Percentiles rank a stretch among this genome's conserved stretches.
Conservation (phyloP, 2,113 vertebrate species). For the Shinisaurus crocodilurus region DNA sequence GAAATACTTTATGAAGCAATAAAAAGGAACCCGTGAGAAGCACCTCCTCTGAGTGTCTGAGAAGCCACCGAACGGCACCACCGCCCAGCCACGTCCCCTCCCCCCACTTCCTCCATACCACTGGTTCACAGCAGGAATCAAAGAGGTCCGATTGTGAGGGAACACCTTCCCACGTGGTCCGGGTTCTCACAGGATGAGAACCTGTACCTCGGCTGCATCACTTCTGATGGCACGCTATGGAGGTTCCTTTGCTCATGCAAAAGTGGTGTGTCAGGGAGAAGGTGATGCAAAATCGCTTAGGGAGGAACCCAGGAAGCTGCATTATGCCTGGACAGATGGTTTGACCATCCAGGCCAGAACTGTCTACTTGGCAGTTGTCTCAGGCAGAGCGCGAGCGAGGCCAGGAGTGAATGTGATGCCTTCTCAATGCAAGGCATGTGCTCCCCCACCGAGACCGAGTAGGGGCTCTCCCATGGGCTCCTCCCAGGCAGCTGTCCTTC, state of each 20-base stretch:
- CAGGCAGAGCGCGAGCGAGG: too few species aligned
- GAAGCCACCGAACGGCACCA: background rate
- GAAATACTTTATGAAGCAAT: background rate
- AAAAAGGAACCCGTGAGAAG: background rate
- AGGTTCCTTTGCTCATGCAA: too few species aligned
- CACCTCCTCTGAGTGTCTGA: background rate
- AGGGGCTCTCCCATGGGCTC: too few species aligned
- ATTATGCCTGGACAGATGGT: background rate
- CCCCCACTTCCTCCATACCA: background rate
- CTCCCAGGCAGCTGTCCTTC: background rate
- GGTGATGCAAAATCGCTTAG: background rate
- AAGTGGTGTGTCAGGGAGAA: background rate
- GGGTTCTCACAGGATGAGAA: background rate
- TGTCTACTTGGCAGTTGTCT: too few species aligned
- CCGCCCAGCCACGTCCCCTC: background rate
- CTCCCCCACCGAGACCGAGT: background rate
- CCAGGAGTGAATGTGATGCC: too few species aligned
- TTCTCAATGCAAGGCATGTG: too few species aligned
- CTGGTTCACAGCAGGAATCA: background rate
- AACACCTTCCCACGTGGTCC: background rate
- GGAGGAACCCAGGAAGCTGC: background rate
- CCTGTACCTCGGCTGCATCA: too few species aligned
- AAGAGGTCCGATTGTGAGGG: background rate
- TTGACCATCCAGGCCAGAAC: background rate
- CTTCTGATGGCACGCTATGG: too few species aligned